Conservation (phyloP, 2,797 vertebrate genomes). For the Molossus alvarezi region DNA sequence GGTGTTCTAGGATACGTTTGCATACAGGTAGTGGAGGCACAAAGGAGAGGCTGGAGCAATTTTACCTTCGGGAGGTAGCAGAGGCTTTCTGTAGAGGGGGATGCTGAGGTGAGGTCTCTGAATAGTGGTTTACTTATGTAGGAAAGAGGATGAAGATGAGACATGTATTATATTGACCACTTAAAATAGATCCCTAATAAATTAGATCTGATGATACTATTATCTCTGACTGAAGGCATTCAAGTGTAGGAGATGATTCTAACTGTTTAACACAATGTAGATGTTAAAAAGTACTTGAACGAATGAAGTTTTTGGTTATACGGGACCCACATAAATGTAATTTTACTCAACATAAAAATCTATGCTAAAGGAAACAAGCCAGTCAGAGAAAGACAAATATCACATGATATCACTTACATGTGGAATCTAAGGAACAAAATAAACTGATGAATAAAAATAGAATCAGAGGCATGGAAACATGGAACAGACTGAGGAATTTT, state of each 20-base stretch:
- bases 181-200: neutral
- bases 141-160: neutral
- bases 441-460: too few species aligned
- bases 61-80: neutral
- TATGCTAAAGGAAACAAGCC: neutral
- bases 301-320: slow-evolving; percentile 43
- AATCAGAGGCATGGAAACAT: too few species aligned
- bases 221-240: slow-evolving; percentile 12
- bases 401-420: too few species aligned
- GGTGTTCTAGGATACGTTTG: neutral
- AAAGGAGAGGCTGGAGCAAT: neutral
- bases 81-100: neutral
- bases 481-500: too few species aligned
- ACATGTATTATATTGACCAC: neutral
- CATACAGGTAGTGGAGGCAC: neutral
- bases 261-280: neutral
- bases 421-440: too few species aligned
- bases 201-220: neutral
- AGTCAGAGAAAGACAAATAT: too few species aligned
- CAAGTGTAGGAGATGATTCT: neutral
- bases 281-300: slow-evolving; percentile 40
- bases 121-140: neutral
- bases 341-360: slow-evolving; percentile 43
- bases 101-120: neutral
- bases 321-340: neutral